These are phyloP conservation scores for Sinhomidia bicolor DNA, from an alignment of 2,888 invertebrate genomes.

Conservation along the genomic window DNA sequence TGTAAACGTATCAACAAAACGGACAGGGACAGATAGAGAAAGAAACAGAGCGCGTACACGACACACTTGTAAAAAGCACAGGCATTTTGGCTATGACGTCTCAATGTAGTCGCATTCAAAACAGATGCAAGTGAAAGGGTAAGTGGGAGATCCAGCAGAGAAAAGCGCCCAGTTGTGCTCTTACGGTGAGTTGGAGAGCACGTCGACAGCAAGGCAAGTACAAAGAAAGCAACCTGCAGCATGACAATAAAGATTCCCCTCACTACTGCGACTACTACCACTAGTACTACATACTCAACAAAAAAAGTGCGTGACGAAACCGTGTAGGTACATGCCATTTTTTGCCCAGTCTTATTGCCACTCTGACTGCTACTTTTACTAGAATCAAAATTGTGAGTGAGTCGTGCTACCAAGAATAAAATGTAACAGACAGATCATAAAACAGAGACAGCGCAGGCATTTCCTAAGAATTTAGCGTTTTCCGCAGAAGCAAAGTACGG, in stretches of 20 bases:
- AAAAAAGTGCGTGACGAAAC: conserved; percentile 9
- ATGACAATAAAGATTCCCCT: conserved; percentile 10
- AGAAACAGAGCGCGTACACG: background rate
- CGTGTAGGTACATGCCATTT: background rate
- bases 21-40: too few species aligned
- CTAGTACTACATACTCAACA: too few species aligned
- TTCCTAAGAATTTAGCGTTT: background rate
- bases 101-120: conserved; percentile 7
- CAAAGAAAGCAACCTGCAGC: background rate
- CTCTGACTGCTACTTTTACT: background rate
- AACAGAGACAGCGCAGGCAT: too few species aligned
- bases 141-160: conserved; percentile 33
- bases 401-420: background rate
- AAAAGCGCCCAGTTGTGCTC: conserved; percentile 49
- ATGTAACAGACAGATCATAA: conserved; percentile 6
- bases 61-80: background rate
- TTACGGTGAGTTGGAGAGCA: conserved; percentile 44
- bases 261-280: too few species aligned
- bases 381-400: background rate
- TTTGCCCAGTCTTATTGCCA: background rate
- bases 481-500: background rate
- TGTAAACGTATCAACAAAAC: background rate
- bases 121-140: conserved; percentile 32
- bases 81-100: background rate
- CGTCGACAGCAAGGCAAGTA: conserved; percentile 11